phyloP scores from a whole-genome alignment of 2,888 invertebrate genomes.

The Drosophila histrio region DNA sequence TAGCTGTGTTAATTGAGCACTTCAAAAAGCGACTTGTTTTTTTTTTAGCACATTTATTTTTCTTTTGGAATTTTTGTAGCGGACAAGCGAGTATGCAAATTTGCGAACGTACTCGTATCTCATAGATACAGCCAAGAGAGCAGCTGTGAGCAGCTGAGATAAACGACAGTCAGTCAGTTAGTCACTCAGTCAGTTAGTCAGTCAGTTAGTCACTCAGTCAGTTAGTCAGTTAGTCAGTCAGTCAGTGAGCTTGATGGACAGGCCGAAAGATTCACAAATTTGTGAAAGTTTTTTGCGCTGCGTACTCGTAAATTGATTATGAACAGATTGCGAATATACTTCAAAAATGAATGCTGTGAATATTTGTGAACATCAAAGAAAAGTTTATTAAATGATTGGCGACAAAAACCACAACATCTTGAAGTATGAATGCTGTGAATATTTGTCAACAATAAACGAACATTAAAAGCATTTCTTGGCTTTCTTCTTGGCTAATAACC shows the following conservation, averaged over 20 bases:
- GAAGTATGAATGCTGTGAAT: conserved; percentile 23
- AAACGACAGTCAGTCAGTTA: conserved; percentile 49
- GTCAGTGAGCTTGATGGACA: conserved; percentile 5
- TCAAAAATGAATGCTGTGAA: conserved; percentile 14
- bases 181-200: background rate
- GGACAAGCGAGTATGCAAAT: conserved; percentile 66
- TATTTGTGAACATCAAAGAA: conserved; percentile 34
- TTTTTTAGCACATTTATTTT: conserved; percentile 64
- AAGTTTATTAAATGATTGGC: conserved; percentile 30
- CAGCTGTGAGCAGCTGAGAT: conserved; percentile 29
- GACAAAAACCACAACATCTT: conserved; percentile 11
- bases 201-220: conserved; percentile 42
- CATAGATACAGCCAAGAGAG: conserved; percentile 35
- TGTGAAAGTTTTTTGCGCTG: conserved; percentile 64
- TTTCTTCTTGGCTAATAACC: conserved; percentile 15
- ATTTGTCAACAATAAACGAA: conserved; percentile 39
- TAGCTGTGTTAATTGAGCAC: conserved; percentile 70
- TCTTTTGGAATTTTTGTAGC: conserved; percentile 30
- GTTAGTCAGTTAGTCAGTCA: conserved; percentile 3
- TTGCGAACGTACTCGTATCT: conserved; percentile 35
- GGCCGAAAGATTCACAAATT: conserved; percentile 36
- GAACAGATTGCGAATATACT: conserved; percentile 55
- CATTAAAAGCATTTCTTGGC: conserved; percentile 11
- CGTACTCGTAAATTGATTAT: conserved; percentile 73
- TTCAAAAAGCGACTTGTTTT: conserved; percentile 52